Evolutionary conservation across 1,140 invertebrate species (phyloP).

Genomic region (Diorhabda elongata): DNA sequence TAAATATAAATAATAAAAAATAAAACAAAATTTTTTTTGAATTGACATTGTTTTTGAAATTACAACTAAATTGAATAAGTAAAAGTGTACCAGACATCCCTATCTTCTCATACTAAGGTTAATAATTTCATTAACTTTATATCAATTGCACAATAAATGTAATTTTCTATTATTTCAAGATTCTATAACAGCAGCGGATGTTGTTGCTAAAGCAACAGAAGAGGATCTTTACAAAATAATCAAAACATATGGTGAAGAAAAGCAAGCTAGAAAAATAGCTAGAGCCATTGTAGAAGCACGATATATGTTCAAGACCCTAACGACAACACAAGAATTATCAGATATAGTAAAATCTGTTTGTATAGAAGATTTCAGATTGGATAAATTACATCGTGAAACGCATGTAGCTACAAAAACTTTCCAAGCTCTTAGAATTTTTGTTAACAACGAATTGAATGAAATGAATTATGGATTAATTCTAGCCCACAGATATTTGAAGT

Average conservation of each 20-base stretch:
- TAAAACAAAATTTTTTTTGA: too few species aligned
- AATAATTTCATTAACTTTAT: too few species aligned
- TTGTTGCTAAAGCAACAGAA: slow-evolving; percentile 75
- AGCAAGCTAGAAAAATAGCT: slow-evolving; percentile 79
- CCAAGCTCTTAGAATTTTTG: slow-evolving; percentile 91
- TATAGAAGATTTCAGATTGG: slow-evolving; percentile 53
- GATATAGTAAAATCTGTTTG: slow-evolving; percentile 70
- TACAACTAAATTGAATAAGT: too few species aligned
- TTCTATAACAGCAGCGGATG: slow-evolving; percentile 77
- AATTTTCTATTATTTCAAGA: slow-evolving; percentile 36
- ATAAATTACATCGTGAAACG: slow-evolving; percentile 69
- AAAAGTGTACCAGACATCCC: too few species aligned
- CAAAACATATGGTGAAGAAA: slow-evolving; percentile 89
- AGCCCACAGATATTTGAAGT: slow-evolving; percentile 72
- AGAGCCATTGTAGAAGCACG: slow-evolving; percentile 83
- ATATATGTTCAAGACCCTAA: slow-evolving; percentile 72
- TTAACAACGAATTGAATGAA: slow-evolving; percentile 97
- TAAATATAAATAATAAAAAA: too few species aligned
- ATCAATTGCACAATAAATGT: too few species aligned
- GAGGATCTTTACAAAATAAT: slow-evolving; percentile 77
- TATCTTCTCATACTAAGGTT: too few species aligned
- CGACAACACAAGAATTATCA: slow-evolving; percentile 79
- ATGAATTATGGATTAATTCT: slow-evolving; percentile 83
- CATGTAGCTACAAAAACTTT: slow-evolving; percentile 91
- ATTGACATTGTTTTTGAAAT: too few species aligned